Evolutionary conservation across 2,888 invertebrate species (phyloP), one percentile per base, ranked within the genome.

Genomic region (Eulithis prunata): DNA sequence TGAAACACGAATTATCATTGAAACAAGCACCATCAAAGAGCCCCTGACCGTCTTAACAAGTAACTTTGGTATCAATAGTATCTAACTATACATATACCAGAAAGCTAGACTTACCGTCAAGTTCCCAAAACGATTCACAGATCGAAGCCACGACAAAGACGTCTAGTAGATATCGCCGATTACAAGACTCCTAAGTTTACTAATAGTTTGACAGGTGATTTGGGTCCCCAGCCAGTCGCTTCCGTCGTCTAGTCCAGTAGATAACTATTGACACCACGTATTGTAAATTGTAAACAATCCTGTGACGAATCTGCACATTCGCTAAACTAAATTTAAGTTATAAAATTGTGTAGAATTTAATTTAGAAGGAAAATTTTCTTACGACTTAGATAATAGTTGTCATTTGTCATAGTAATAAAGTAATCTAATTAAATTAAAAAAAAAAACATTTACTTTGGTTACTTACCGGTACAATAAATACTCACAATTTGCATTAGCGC

Each of bases 141-240:
- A 87, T 86, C 84, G 87, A 87, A 87, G 84, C 84, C 79, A 68
- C 78, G 83, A 89, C 91, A 90, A 89, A 88, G 90, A 89, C 76
- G 89, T 88, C 89, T 86, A 82, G 32, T 77, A 83, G 90, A 90
- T 89, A 83, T 77, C 78, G 77, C 76, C 81, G 87, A 89, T 90
- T 87, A 85, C 81, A 86, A 85, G 85, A 82, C 86, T 85, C 74
- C 77, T 66, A 73, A 81, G 82, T 78, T 74, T 70, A 32, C 32
- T 5, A 32, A 21, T 21, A 81, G 76, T 88, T 88, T 90, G 93
- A 92, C 92, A 92, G 84, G 80, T 93, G 93, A 92, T 91, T 91
- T 89, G 91, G 93, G 93, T 93, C 85, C 68, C 72, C 73, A 75
- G 83, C 83, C 87, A 83, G 82, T 83, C 86, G 84, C 79, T 87